Base-by-base conservation (phyloP, 2,797 vertebrate genomes). In the Girardinus metallicus region DNA sequence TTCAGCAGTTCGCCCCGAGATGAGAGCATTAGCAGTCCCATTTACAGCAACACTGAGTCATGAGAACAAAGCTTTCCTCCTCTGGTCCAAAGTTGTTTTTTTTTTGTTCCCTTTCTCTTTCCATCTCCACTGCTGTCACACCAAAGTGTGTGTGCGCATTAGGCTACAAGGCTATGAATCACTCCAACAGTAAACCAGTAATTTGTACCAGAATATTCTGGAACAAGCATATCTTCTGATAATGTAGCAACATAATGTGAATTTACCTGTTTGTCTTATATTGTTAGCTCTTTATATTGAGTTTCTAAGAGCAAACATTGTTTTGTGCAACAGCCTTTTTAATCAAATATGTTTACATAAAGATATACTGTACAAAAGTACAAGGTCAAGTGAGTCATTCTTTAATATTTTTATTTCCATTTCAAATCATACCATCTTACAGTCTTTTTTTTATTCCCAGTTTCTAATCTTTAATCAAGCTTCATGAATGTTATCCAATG, bases 41-140 rank as follows among this genome's bases (percentile, higher is more conserved):
- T 91, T 89, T 88, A 85, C 85, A 85, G 86, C 80, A 88, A 83
- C 89, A 89, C 88, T 92, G 88, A 94, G 79, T 92, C 88, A 92
- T 75, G 85, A 83, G 90, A 93, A 90, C 79, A 91, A 92, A 89
- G 87, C 88, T 81, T 79, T 29, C 29, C 79, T 88, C 75, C 31
- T 85, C 75, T 74, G 10, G 80, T 87, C 53, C 75, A 80, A 78
- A 80, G 72, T 77, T 44, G 12, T 44, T 75, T 57, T 82, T 83
- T 80, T 74, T 70, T 16, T 72, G n/a, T 74, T 73, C 39, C 78
- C 74, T 78, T 79, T 82, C 79, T 78, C 75, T 88, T 83, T 85
- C 76, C 66, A 71, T 85, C 74, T 86, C 81, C 43, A 55, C 84
- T 86, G 51, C 74, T 88, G 84, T 89, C 86, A 76, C 76, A 80